Percentiles rank a stretch among this genome's conserved stretches.
Conservation (phyloP, 2,888 invertebrate species). For the Apodemia duryi region DNA sequence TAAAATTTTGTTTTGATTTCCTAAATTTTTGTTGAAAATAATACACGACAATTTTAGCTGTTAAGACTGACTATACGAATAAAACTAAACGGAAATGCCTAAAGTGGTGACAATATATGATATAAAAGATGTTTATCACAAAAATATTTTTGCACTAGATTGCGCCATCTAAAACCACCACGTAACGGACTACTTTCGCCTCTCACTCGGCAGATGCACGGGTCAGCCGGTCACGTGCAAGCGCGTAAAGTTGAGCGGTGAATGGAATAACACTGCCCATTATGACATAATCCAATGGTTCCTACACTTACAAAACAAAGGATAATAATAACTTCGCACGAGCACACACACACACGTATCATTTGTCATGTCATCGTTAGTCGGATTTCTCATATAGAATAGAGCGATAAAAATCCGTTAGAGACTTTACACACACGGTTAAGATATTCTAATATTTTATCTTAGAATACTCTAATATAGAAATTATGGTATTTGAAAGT, state of each 20-base stretch:
- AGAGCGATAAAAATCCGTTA: too few species aligned
- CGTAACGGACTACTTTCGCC: slow-evolving; percentile 53
- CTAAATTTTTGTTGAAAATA: too few species aligned
- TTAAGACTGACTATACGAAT: not conserved
- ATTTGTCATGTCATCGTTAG: slow-evolving; percentile 2
- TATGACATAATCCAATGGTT: slow-evolving; percentile 24
- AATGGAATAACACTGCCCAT: slow-evolving; percentile 29
- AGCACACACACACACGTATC: not conserved
- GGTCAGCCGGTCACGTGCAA: slow-evolving; percentile 37
- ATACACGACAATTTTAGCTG: too few species aligned
- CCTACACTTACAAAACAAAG: slow-evolving; percentile 5
- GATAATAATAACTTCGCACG: not conserved
- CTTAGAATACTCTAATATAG: too few species aligned
- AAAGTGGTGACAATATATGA: not conserved
- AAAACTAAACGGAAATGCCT: not conserved
- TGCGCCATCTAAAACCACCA: slow-evolving; percentile 38
- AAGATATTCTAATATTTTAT: too few species aligned
- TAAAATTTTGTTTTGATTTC: too few species aligned
- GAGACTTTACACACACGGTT: too few species aligned
- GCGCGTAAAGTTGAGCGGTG: slow-evolving; percentile 23
- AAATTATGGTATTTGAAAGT: too few species aligned
- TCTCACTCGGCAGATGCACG: slow-evolving; percentile 50
- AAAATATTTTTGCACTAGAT: slow-evolving; percentile 40
- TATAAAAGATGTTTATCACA: slow-evolving; percentile 7
- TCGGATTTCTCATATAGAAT: not conserved